Evolutionary conservation across 2,797 vertebrate species (phyloP), one percentile per base, ranked within the genome.

Genomic region (Smutsia gigantea): DNA sequence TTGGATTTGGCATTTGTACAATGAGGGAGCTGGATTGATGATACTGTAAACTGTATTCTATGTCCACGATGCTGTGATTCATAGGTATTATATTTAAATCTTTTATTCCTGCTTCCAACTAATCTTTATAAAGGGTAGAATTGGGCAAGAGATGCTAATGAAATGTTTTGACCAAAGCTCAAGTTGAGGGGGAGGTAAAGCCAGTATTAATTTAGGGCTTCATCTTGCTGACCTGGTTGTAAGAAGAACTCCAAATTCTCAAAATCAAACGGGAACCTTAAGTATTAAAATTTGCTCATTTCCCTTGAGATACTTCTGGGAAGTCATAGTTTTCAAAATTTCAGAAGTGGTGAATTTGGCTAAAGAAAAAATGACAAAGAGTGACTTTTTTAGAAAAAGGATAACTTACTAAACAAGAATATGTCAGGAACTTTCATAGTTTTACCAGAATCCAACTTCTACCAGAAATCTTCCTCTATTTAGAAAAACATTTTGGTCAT

Each of bases 321-420:
- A 94, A 84, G 25, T 55, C 34, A 64, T 31, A 46, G 7, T 93
- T 85, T 93, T 81, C n/a, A 75, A 37, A 79, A 90, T 83, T 96
- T 74, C 72, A 79, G 27, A 49, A 79, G 34, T 18, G 18, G 63
- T 66, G 66, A 61, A 84, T 94, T 63, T 87, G 49, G 2, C n/a
- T 29, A 9, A 57, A 63, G 75, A 77, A 49, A 87, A 90, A 93
- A 92, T 74, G 4, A 4, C 19, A 84, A 82, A 7, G n/a, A 46
- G 2, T 63, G 68, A 74, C 19, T 29, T 93, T 74, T 71, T 93
- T 64, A 15, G 94, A 23, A 25, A 87, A 88, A 87, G 21, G 53
- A 37, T 61, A 77, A 42, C 17, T 51, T 86, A 87, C 25, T 34
- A 90, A 79, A 66, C 2, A 77, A 23, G 17, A 71, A 71, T 57